Percentiles rank a stretch among this genome's conserved stretches.
Evolutionary conservation across 2,113 vertebrate genomes (phyloP).

Genomic region (Gymnogyps californianus): DNA sequence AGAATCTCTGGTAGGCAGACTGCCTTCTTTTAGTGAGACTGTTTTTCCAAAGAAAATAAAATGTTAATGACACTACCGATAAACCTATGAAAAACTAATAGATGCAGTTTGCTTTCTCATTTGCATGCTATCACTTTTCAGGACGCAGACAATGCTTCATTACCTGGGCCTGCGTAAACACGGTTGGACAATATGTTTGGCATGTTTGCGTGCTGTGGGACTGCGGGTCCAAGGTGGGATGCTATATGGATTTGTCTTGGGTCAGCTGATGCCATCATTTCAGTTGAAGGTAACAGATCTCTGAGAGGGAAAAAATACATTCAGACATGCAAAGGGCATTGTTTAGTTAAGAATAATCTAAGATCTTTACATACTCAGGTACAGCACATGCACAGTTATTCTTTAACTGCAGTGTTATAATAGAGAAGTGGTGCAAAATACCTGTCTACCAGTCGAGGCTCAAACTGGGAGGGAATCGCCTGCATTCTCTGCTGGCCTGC

Average conservation of each 20-base stretch:
- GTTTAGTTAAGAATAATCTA: background rate
- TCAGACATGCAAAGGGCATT: background rate
- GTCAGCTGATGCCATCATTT: conserved; percentile 82
- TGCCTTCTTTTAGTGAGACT: background rate
- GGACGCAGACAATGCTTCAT: background rate
- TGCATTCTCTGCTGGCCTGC: conserved; percentile 85
- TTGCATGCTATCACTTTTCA: background rate
- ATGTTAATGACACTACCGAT: background rate
- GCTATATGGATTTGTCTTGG: conserved; percentile 85
- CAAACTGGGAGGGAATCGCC: conserved; percentile 80
- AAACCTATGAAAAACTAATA: background rate
- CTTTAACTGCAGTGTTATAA: background rate
- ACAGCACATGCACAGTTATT: background rate
- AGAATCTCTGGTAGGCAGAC: background rate
- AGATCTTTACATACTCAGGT: background rate
- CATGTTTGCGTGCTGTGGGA: conserved; percentile 76
- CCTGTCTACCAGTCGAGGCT: conserved; percentile 86
- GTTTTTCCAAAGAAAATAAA: background rate
- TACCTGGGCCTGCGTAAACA: conserved; percentile 80
- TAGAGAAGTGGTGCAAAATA: conserved; percentile 33
- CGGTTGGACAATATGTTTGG: conserved; percentile 75
- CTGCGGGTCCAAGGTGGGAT: conserved; percentile 78
- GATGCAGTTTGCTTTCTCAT: background rate
- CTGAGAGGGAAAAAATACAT: conserved; percentile 53
- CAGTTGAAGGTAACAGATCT: conserved; percentile 80